A percentile compares a stretch with the other conserved stretches of the same genome.
These are phyloP conservation scores for Syngnathus typhle DNA, from an alignment of 2,113 vertebrate genomes.

Conservation along the genomic window DNA sequence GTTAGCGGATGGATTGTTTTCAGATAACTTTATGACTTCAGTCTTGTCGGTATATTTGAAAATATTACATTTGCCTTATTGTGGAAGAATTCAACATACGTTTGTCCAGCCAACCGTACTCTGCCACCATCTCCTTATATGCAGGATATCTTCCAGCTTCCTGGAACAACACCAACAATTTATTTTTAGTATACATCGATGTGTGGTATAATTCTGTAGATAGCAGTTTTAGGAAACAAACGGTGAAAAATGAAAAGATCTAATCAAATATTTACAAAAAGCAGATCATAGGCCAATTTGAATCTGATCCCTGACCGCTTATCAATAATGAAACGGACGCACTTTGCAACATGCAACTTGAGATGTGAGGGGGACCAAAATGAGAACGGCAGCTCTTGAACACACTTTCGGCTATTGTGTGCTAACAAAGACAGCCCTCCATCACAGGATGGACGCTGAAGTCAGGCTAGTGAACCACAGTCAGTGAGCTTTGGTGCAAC, in stretches of 20 bases:
- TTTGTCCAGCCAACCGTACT: conserved; percentile 90
- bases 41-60: no score
- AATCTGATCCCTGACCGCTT: conserved; percentile 70
- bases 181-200: no score
- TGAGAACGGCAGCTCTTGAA: conserved; percentile 32
- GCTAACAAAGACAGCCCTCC: conserved; percentile 1
- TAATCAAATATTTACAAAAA: no score
- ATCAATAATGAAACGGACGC: conserved; percentile 83
- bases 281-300: conserved; percentile 44
- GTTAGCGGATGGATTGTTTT: conserved; percentile 27
- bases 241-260: no score
- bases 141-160: conserved; percentile 90
- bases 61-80: no score
- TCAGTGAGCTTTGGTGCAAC: background rate
- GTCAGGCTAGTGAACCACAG: no score
- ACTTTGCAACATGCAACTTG: conserved; percentile 76
- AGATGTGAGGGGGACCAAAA: conserved; percentile 53
- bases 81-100: conserved; percentile 64
- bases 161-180: conserved; percentile 55
- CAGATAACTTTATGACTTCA: conserved; percentile 3
- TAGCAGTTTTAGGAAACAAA: no score
- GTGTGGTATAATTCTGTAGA: no score
- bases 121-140: conserved; percentile 96
- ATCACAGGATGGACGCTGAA: background rate
- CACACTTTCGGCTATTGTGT: background rate